phyloP scores from a whole-genome alignment of 1,140 invertebrate species.

The Paraescarpia echinospica region DNA sequence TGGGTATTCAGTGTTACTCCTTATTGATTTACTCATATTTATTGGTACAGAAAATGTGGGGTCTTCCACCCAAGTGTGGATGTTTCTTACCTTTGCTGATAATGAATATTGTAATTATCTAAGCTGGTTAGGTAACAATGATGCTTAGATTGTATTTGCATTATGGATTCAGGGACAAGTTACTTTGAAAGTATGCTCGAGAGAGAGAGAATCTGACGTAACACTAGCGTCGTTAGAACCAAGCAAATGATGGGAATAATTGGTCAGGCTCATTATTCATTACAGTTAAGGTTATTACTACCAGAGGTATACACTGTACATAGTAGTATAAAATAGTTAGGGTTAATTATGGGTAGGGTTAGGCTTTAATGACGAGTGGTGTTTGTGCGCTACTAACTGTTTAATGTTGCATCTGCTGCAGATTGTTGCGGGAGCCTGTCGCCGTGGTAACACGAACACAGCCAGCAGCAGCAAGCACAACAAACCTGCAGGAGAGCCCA shows the following conservation, averaged over 20 bases:
- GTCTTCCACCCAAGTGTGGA: neutral
- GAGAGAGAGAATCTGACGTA: too few relatives aligned
- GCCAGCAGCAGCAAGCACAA: neutral
- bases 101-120: neutral
- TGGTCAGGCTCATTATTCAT: neutral
- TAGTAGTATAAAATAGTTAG: too few relatives aligned
- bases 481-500: neutral
- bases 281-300: neutral
- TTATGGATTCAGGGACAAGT: neutral
- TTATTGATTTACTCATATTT: neutral
- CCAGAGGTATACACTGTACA: neutral
- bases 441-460: neutral
- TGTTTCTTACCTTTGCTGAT: too few relatives aligned
- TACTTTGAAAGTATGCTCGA: too few relatives aligned
- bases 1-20: too few relatives aligned
- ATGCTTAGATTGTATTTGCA: neutral
- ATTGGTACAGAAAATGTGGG: neutral
- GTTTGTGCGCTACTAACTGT: neutral
- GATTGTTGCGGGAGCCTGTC: neutral
- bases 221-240: too few relatives aligned
- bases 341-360: too few relatives aligned
- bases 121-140: neutral
- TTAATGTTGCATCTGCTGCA: neutral
- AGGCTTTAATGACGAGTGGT: neutral
- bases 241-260: too few relatives aligned